Percentiles rank a stretch among this genome's conserved stretches.
phyloP scores from a whole-genome alignment of 2,888 invertebrate genomes.

The Oscheius sp. region DNA sequence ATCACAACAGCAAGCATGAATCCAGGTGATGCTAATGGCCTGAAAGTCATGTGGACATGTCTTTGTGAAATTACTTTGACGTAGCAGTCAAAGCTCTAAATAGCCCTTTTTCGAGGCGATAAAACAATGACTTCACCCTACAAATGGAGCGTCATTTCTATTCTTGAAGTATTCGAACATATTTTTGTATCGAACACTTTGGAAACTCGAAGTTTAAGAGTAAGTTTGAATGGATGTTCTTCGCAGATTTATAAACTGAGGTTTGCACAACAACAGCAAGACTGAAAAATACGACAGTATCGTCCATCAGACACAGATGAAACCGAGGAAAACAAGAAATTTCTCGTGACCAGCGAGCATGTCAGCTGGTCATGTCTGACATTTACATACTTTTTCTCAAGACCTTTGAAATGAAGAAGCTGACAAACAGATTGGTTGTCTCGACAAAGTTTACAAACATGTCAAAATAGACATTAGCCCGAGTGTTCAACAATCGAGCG shows the following conservation, averaged over 20 bases:
- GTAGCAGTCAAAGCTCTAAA: no score
- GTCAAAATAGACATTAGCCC: no score
- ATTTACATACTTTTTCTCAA: background rate
- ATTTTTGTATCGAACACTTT: no score
- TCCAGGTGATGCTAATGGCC: background rate
- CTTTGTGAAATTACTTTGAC: no score
- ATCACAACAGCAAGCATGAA: slow-evolving; percentile 8
- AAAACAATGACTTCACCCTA: background rate
- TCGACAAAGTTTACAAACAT: no score
- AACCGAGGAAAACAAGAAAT: background rate
- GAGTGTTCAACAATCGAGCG: no score
- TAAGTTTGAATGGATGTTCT: background rate
- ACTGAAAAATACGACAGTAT: background rate
- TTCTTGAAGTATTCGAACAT: no score
- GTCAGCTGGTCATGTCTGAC: background rate
- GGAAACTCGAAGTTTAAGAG: no score
- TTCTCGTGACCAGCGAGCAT: background rate
- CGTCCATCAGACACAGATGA: background rate
- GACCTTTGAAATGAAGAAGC: background rate
- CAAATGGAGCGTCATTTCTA: no score
- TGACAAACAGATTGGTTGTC: background rate
- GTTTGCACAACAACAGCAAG: background rate
- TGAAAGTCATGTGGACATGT: no score
- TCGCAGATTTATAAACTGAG: background rate
- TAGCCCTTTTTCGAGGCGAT: no score